Evolutionary conservation across 1,140 invertebrate species (phyloP).

Genomic region (Drosophila murphyi): DNA sequence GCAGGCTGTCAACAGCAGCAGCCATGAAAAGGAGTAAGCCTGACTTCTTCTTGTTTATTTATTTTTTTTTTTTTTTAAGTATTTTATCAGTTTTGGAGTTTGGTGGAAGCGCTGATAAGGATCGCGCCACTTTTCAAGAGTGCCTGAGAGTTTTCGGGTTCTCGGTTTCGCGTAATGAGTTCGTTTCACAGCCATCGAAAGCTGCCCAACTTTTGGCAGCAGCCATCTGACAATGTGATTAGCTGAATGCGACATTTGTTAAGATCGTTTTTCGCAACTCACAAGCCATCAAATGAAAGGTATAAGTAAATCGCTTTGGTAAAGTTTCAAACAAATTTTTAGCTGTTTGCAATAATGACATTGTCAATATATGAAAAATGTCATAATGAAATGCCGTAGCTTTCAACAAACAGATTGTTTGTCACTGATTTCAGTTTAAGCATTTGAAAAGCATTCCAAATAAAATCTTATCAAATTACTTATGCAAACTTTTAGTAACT

Average conservation of each 20-base stretch:
- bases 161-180: conserved; percentile 67
- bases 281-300: too few species aligned
- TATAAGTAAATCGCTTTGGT: background rate
- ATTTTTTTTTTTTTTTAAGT: conserved; percentile 59
- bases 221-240: conserved; percentile 69
- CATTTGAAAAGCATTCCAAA: too few species aligned
- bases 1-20: conserved; percentile 45
- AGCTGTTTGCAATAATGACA: too few species aligned
- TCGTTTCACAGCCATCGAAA: conserved; percentile 70
- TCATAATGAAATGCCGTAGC: too few species aligned
- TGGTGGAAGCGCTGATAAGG: conserved; percentile 76
- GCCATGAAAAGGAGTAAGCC: conserved; percentile 24
- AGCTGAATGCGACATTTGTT: conserved; percentile 17
- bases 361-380: too few species aligned
- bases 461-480: too few species aligned
- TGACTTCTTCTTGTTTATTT: conserved; percentile 1
- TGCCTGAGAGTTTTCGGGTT: conserved; percentile 18
- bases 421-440: too few species aligned
- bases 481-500: too few species aligned
- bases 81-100: conserved; percentile 76
- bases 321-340: too few species aligned
- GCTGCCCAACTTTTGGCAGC: conserved; percentile 49
- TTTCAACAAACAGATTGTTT: too few species aligned
- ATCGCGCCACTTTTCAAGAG: conserved; percentile 68
- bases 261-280: background rate